Percentiles rank a stretch among this genome's conserved stretches.
These are phyloP conservation scores for Crotalus helleri DNA, from an alignment of 2,113 vertebrate species.

Conservation along the genomic window DNA sequence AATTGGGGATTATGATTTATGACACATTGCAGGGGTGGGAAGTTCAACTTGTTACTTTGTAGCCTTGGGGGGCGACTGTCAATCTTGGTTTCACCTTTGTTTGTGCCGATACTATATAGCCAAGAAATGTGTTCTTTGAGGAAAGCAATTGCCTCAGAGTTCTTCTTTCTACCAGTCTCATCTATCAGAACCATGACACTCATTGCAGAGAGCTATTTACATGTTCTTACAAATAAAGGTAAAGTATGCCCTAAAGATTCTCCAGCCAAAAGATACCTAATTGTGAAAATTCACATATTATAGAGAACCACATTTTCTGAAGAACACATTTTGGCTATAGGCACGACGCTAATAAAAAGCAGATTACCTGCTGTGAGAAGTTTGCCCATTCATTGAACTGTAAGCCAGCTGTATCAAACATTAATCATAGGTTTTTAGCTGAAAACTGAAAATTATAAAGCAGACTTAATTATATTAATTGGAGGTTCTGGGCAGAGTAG, in stretches of 20 bases:
- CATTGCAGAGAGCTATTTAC: background rate
- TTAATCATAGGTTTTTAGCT: conserved; percentile 27
- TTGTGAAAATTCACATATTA: background rate
- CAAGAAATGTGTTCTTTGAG: too few species aligned
- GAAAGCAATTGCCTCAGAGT: too few species aligned
- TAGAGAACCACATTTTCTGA: background rate
- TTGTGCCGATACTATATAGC: too few species aligned
- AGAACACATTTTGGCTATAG: conserved; percentile 13
- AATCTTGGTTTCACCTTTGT: too few species aligned
- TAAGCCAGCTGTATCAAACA: conserved; percentile 1
- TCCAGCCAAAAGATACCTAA: background rate
- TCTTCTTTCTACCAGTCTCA: too few species aligned
- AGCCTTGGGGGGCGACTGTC: too few species aligned
- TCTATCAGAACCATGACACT: background rate
- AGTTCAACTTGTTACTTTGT: too few species aligned
- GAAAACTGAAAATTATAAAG: conserved; percentile 40
- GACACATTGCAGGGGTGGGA: too few species aligned
- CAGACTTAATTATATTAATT: conserved; percentile 40
- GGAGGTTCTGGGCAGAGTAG: conserved; percentile 23
- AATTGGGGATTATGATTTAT: too few species aligned
- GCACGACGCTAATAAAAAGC: conserved; percentile 23
- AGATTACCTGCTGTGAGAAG: conserved; percentile 33
- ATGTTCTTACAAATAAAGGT: background rate
- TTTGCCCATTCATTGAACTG: background rate
- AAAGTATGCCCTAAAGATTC: background rate